These are phyloP conservation scores for Euleptes europaea DNA, from an alignment of 2,113 vertebrate species.

Conservation along the genomic window DNA sequence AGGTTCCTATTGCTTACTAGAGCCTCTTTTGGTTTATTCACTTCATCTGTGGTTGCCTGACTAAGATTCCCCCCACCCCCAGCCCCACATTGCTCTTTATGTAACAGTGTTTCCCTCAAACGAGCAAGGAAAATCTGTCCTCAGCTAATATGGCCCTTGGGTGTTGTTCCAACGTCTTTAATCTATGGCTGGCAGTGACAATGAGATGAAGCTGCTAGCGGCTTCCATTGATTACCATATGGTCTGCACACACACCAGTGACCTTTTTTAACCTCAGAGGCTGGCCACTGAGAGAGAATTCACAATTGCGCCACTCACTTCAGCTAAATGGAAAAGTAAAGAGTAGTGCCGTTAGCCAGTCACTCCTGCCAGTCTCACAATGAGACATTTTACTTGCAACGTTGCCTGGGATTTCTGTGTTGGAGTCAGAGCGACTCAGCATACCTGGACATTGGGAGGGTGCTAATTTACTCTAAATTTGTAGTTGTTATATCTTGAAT, in stretches of 20 bases:
- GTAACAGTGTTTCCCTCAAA: neutral
- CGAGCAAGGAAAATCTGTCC: conserved; percentile 3
- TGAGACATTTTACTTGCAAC: conserved; percentile 39
- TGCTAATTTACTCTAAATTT: too few species aligned
- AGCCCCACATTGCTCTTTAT: neutral
- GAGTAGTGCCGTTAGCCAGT: conserved; percentile 55
- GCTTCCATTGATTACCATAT: conserved; percentile 49
- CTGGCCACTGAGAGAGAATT: conserved; percentile 54
- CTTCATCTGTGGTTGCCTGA: neutral
- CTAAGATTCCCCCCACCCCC: neutral
- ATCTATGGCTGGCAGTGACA: neutral
- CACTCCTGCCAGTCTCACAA: conserved; percentile 62
- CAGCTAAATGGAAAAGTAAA: conserved; percentile 62
- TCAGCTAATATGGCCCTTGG: neutral
- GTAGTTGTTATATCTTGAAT: too few species aligned
- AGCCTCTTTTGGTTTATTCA: neutral
- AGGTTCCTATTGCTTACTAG: neutral
- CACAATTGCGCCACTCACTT: conserved; percentile 66
- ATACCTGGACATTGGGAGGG: too few species aligned
- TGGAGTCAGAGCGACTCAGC: too few species aligned
- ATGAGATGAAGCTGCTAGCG: conserved; percentile 43
- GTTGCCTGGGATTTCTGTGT: conserved; percentile 6
- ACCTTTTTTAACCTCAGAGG: conserved; percentile 64
- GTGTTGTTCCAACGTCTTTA: conserved; percentile 20
- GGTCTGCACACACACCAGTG: conserved; percentile 47